These are phyloP conservation scores for Montipora efflorescens DNA, from an alignment of 64 coral and sea anemone species.

Conservation along the genomic window DNA sequence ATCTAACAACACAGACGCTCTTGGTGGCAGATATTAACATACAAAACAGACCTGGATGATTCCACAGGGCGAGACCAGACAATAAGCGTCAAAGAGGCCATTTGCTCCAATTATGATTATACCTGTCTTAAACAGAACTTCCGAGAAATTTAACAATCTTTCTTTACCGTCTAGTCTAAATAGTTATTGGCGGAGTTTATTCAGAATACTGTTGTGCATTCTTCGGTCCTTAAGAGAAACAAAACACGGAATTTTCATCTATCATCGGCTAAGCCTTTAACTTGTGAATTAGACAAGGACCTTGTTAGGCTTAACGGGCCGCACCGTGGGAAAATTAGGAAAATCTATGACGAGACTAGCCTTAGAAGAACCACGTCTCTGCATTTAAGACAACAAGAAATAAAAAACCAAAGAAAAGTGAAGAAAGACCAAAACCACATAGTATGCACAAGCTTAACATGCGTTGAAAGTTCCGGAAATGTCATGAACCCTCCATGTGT, in stretches of 20 bases:
- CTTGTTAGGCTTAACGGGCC: neutral
- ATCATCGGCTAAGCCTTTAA: constrained; percentile 11
- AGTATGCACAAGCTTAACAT: neutral
- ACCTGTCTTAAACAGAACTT: neutral
- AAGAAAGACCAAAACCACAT: neutral
- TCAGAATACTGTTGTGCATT: neutral
- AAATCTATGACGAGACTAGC: neutral
- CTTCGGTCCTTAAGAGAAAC: constrained; percentile 48
- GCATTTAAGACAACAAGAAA: neutral
- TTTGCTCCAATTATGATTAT: neutral
- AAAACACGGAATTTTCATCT: constrained; percentile 10
- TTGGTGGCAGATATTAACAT: neutral
- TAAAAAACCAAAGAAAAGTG: neutral
- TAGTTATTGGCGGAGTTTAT: neutral
- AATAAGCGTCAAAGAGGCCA: neutral
- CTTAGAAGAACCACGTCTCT: neutral
- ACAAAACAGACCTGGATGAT: neutral
- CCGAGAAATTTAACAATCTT: neutral
- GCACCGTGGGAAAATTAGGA: constrained; percentile 24
- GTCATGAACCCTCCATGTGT: neutral
- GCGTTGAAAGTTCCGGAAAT: neutral
- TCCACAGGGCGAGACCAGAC: neutral
- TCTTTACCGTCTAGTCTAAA: neutral
- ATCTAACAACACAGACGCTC: neutral
- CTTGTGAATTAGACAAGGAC: constrained; percentile 30